Conservation (phyloP, 2,797 vertebrate species). For the Eulemur rubriventer region DNA sequence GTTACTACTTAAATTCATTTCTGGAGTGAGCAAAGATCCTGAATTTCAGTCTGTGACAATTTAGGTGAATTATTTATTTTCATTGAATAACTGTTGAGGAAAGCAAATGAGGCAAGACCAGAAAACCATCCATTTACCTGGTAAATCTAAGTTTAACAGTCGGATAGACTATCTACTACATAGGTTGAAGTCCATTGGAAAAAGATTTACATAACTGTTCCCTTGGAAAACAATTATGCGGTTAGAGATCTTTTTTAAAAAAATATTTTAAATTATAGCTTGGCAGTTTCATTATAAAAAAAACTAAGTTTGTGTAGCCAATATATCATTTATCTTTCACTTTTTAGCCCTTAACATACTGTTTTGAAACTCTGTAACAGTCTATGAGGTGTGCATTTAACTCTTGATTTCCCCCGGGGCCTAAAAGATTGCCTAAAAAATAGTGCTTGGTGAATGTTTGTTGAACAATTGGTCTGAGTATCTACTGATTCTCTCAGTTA, state of each 20-base stretch:
- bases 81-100: conserved; percentile 52
- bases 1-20: conserved; percentile 71
- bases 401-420: not conserved
- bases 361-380: not conserved
- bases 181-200: conserved; percentile 25
- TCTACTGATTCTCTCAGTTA: not conserved
- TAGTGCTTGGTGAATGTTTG: not conserved
- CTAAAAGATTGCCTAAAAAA: not conserved
- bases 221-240: conserved; percentile 27
- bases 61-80: conserved; percentile 73
- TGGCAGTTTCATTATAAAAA: conserved; percentile 40
- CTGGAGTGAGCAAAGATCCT: conserved; percentile 65
- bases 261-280: conserved; percentile 41
- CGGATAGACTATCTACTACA: not conserved
- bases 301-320: not conserved
- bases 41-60: conserved; percentile 69
- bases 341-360: not conserved
- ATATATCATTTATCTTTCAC: not conserved
- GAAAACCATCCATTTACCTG: conserved; percentile 34
- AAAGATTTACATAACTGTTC: conserved; percentile 36
- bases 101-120: conserved; percentile 64
- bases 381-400: not conserved
- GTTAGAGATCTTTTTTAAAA: not conserved
- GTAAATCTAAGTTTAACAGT: conserved; percentile 30
- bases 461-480: not conserved